Conservation (phyloP, 2,113 vertebrate genomes). For the Macrotis lagotis region DNA sequence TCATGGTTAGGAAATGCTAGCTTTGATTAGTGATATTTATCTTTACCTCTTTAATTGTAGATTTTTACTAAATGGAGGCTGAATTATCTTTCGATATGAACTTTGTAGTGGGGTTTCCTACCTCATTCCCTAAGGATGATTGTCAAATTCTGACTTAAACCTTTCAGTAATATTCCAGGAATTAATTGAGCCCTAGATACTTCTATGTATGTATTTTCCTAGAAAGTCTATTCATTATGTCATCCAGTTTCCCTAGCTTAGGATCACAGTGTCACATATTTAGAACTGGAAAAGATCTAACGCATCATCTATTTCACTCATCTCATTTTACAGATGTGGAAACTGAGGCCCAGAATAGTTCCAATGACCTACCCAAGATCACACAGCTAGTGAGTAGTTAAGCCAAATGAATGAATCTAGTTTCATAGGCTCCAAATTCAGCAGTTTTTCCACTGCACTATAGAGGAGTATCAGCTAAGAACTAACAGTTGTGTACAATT, state of each 20-base stretch:
- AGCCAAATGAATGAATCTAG: neutral
- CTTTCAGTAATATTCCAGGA: neutral
- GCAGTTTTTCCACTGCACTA: neutral
- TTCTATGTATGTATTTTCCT: neutral
- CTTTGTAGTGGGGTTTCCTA: neutral
- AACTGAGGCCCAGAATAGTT: neutral
- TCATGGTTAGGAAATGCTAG: neutral
- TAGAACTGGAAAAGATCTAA: neutral
- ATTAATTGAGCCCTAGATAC: neutral
- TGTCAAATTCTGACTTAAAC: neutral
- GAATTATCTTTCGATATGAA: neutral
- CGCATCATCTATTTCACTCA: neutral
- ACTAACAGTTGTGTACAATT: neutral
- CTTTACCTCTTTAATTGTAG: neutral
- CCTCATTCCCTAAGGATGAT: neutral
- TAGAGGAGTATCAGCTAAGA: neutral
- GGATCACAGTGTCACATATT: neutral
- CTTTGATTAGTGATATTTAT: neutral
- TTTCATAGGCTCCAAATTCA: neutral
- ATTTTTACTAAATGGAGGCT: neutral
- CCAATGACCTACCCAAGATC: neutral
- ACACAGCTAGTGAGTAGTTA: neutral
- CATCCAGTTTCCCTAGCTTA: neutral
- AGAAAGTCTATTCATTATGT: neutral
- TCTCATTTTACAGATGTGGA: neutral